These are phyloP conservation scores for Tetraneura akinire DNA, from an alignment of 1,140 invertebrate species.

Conservation along the genomic window DNA sequence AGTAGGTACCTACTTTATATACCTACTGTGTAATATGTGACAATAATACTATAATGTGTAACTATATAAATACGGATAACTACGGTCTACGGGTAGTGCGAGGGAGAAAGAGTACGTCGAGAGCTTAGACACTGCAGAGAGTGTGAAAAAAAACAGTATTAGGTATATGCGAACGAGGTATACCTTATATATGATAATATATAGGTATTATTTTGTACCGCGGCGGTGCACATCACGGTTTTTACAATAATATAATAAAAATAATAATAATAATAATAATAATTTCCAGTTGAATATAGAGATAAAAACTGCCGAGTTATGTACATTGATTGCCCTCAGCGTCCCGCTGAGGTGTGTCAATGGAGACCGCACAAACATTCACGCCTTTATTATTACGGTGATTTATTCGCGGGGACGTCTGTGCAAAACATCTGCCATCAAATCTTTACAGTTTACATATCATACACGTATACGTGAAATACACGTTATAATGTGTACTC, in stretches of 20 bases:
- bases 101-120: neutral
- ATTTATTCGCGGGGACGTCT: conserved; percentile 46
- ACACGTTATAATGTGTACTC: too few species aligned
- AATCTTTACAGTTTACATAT: neutral
- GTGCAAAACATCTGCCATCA: conserved; percentile 40
- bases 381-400: conserved; percentile 50
- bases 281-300: conserved; percentile 20
- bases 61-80: neutral
- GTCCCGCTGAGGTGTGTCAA: conserved; percentile 39
- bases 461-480: too few species aligned
- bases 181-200: too few species aligned
- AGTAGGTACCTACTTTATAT: too few species aligned
- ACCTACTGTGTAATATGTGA: too few species aligned
- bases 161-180: neutral
- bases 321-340: conserved; percentile 45
- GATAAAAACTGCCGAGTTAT: conserved; percentile 50
- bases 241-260: neutral
- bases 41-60: too few species aligned
- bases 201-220: neutral
- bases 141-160: conserved; percentile 2
- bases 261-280: conserved; percentile 25
- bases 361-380: conserved; percentile 51
- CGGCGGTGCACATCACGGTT: neutral
- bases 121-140: neutral
- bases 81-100: neutral